Evolutionary conservation across 2,797 vertebrate genomes (phyloP).

Genomic region (Xenops minutus): DNA sequence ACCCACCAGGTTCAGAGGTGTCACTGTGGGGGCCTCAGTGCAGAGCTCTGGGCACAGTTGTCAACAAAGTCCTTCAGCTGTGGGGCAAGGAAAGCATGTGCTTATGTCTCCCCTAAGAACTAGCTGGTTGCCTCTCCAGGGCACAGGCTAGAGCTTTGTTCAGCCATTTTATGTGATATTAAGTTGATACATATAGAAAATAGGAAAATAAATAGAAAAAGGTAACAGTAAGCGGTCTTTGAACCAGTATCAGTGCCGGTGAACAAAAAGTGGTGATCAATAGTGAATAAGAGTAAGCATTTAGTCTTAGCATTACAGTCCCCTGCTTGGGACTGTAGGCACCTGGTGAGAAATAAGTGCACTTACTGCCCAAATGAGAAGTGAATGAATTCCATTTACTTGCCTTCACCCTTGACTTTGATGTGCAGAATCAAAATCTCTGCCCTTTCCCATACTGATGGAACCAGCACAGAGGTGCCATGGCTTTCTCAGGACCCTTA

Average conservation of each 20-base stretch:
- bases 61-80: rapidly evolving
- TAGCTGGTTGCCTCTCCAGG: not conserved
- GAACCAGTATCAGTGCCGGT: not conserved
- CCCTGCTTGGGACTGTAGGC: not conserved
- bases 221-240: not conserved
- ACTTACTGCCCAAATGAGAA: not conserved
- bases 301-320: too few species aligned
- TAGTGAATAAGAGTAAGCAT: not conserved
- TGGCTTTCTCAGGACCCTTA: not conserved
- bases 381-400: not conserved
- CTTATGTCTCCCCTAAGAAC: not conserved
- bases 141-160: not conserved
- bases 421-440: not conserved
- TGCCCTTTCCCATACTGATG: not conserved
- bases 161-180: not conserved
- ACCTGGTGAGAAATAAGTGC: not conserved
- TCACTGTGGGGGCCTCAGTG: not conserved
- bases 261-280: not conserved
- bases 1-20: not conserved
- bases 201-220: not conserved
- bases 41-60: not conserved
- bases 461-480: not conserved
- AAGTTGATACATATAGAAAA: not conserved
- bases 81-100: rapidly evolving
- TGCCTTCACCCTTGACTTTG: not conserved